A percentile compares a stretch with the other conserved stretches of the same genome.
phyloP scores from a whole-genome alignment of 2,888 invertebrate species.

The Oconnorella tubifera region DNA sequence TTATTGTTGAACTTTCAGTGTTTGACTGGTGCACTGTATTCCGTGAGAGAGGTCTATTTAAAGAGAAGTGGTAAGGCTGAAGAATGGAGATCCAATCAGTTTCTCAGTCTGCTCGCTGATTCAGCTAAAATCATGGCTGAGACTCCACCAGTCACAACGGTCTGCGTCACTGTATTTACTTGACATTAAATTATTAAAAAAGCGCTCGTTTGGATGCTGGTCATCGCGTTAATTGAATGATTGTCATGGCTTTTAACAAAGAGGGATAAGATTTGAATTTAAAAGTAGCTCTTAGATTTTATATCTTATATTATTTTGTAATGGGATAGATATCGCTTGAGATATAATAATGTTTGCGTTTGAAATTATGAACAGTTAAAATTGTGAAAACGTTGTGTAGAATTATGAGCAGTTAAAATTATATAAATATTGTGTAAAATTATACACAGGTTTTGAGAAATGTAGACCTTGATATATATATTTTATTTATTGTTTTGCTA shows the following conservation, averaged over 20 bases:
- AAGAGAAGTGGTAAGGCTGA: conserved; percentile 88
- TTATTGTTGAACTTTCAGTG: conserved; percentile 25
- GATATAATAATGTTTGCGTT: no score
- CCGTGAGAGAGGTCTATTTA: conserved; percentile 81
- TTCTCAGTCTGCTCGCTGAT: conserved; percentile 83
- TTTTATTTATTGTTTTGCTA: not conserved
- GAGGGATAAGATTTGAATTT: no score
- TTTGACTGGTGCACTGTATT: conserved; percentile 78
- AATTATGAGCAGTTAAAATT: no score
- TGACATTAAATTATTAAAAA: not conserved
- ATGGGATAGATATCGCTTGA: no score
- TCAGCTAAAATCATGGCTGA: conserved; percentile 87
- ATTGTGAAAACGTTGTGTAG: no score
- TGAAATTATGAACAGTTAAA: no score
- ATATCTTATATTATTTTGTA: no score
- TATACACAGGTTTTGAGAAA: not conserved
- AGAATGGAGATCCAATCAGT: conserved; percentile 70
- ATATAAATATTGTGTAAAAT: not conserved
- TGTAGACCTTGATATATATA: no score
- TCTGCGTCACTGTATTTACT: not conserved
- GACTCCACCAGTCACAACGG: conserved; percentile 1
- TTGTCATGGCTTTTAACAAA: no score
- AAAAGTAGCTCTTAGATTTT: no score
- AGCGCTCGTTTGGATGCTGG: no score
- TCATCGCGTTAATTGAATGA: no score